phyloP scores from a whole-genome alignment of 2,113 vertebrate genomes.

The Calonectris borealis region DNA sequence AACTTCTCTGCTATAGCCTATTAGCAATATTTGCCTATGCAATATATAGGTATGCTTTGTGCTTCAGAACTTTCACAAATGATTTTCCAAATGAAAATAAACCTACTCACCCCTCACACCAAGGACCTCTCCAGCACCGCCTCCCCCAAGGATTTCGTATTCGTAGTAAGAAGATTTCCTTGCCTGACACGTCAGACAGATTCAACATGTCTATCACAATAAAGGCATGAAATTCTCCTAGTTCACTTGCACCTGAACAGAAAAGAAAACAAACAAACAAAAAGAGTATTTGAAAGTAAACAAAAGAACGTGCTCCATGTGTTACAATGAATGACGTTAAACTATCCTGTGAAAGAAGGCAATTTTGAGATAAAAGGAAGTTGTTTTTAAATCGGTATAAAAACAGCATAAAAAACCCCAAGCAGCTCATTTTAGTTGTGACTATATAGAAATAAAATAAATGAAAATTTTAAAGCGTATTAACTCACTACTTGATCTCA shows the following conservation, averaged over 20 bases:
- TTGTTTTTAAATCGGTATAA: neutral
- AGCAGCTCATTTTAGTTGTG: neutral
- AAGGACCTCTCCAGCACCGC: slow-evolving; percentile 86
- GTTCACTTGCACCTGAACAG: slow-evolving; percentile 75
- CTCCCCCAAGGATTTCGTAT: slow-evolving; percentile 94
- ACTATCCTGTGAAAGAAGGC: neutral
- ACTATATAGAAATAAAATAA: neutral
- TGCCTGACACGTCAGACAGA: slow-evolving; percentile 69
- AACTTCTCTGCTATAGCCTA: neutral
- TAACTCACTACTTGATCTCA: neutral
- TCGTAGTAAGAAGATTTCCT: slow-evolving; percentile 78
- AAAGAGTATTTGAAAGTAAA: neutral
- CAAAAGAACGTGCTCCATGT: neutral
- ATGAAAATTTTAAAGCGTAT: neutral
- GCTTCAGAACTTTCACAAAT: neutral
- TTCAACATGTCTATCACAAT: slow-evolving; percentile 82
- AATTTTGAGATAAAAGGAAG: neutral
- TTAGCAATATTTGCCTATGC: neutral
- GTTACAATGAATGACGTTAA: neutral
- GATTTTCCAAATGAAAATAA: neutral
- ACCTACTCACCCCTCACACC: slow-evolving; percentile 81
- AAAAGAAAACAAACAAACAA: neutral
- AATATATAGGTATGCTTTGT: neutral
- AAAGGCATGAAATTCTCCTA: slow-evolving; percentile 89
- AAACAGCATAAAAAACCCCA: neutral